Percentiles rank a stretch among this genome's conserved stretches.
These are phyloP conservation scores for Hapalemur alaotrensis DNA, from an alignment of 2,797 vertebrate genomes.

Conservation along the genomic window DNA sequence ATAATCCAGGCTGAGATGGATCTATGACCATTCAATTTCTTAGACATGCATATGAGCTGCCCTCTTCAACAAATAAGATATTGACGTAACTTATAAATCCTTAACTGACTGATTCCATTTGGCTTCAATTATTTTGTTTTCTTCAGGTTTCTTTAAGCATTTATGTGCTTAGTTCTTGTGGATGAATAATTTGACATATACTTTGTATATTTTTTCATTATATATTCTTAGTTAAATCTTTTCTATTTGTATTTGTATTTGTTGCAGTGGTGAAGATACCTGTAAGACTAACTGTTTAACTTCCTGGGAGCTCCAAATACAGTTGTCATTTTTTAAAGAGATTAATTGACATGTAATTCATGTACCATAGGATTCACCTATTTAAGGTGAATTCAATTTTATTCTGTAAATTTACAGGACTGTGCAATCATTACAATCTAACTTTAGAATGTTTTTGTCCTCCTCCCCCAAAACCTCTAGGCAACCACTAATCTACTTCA, in stretches of 20 bases:
- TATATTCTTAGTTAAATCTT: constrained; percentile 13
- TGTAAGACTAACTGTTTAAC: background rate
- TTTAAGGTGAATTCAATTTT: background rate
- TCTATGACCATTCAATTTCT: background rate
- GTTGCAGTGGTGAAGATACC: background rate
- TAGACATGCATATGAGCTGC: background rate
- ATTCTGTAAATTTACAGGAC: background rate
- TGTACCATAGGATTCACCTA: background rate
- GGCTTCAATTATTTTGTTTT: background rate
- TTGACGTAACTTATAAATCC: background rate
- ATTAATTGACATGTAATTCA: background rate
- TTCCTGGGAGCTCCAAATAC: background rate
- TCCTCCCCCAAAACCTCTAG: background rate
- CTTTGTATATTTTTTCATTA: constrained; percentile 6
- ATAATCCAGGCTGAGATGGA: background rate
- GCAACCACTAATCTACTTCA: background rate
- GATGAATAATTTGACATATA: background rate
- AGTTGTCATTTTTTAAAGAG: background rate
- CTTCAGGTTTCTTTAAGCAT: background rate
- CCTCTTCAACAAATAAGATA: background rate
- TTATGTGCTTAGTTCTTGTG: background rate
- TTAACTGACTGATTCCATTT: background rate
- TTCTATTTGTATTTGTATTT: background rate
- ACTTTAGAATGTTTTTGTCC: background rate
- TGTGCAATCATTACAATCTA: background rate